These are phyloP conservation scores for Xyrauchen texanus DNA, from an alignment of 2,113 vertebrate species.

Conservation along the genomic window DNA sequence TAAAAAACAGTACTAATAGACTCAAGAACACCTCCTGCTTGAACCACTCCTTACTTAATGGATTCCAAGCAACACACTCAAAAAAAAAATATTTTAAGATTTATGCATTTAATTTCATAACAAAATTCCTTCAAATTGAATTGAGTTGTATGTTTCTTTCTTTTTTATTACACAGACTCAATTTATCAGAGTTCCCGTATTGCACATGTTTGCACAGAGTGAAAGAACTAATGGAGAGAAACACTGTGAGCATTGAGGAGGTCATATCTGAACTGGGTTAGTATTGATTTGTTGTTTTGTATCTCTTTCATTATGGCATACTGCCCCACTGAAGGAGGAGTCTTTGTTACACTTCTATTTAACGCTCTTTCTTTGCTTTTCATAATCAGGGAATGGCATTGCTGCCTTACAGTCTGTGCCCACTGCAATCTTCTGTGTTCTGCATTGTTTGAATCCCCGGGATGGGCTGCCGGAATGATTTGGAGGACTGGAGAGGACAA, in stretches of 20 bases:
- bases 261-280: slow-evolving; percentile 91
- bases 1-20: too few species aligned
- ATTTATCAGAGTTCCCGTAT: slow-evolving; percentile 90
- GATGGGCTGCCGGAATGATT: slow-evolving; percentile 84
- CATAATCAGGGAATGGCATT: slow-evolving; percentile 86
- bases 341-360: not conserved
- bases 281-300: slow-evolving; percentile 47
- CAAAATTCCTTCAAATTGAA: not conserved
- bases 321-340: not conserved
- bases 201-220: slow-evolving; percentile 89
- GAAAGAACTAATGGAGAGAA: slow-evolving; percentile 85
- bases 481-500: slow-evolving; percentile 86
- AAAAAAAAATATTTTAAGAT: not conserved
- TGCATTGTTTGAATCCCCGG: slow-evolving; percentile 87
- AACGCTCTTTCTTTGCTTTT: not conserved
- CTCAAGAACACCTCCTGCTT: too few species aligned
- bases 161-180: slow-evolving; percentile 75
- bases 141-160: too few species aligned
- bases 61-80: not conserved
- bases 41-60: too few species aligned
- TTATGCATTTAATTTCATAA: not conserved
- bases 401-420: slow-evolving; percentile 94
- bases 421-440: slow-evolving; percentile 95
- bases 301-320: not conserved
- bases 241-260: slow-evolving; percentile 85